phyloP scores from a whole-genome alignment of 2,888 invertebrate species.

The Bombylius discolor region DNA sequence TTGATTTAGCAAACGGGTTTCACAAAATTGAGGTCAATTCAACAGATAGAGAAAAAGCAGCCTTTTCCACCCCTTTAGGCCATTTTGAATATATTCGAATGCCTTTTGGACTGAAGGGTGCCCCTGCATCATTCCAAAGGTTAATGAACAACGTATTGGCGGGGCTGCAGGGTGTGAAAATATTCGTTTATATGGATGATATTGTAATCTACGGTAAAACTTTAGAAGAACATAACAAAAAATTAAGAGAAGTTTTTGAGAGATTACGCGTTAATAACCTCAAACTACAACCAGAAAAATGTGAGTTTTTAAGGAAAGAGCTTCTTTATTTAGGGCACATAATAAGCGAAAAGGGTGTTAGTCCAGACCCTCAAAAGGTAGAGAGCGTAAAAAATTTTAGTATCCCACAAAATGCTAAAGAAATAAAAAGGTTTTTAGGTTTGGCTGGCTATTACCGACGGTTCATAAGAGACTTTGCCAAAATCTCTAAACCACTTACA shows the following conservation, averaged over 20 bases:
- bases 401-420: conserved; percentile 13
- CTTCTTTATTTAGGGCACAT: conserved; percentile 18
- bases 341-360: conserved; percentile 19
- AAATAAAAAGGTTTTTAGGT: conserved; percentile 17
- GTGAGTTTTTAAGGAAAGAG: conserved; percentile 16
- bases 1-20: neutral
- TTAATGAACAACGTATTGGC: neutral
- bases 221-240: neutral
- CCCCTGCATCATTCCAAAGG: neutral
- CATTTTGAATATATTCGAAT: neutral
- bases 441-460: conserved; percentile 15
- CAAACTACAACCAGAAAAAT: conserved; percentile 19
- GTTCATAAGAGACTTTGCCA: conserved; percentile 7
- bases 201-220: neutral
- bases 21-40: neutral
- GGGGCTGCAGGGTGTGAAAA: neutral
- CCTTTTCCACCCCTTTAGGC: neutral
- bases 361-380: neutral
- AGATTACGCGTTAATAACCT: conserved; percentile 11
- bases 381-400: conserved; percentile 2
- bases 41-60: neutral
- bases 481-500: conserved; percentile 2
- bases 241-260: neutral
- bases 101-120: neutral
- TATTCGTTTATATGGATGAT: neutral